These are phyloP conservation scores for Papilio dardanus DNA, from an alignment of 1,140 invertebrate genomes.

Conservation along the genomic window DNA sequence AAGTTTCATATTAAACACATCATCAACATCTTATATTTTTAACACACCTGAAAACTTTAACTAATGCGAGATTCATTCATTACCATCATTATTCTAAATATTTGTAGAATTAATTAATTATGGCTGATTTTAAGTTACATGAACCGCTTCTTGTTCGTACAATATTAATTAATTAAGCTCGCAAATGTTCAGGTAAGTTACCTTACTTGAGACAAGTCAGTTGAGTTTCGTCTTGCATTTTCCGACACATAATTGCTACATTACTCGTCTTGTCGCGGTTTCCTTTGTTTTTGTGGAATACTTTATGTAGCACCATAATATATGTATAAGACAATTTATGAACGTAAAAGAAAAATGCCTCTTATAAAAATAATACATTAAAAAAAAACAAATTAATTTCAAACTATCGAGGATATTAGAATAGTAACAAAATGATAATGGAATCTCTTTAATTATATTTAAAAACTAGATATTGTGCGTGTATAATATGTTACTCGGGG, in stretches of 20 bases:
- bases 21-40: no score
- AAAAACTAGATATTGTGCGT: no score
- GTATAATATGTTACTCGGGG: no score
- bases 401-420: background rate
- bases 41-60: no score
- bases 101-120: constrained; percentile 54
- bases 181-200: constrained; percentile 57
- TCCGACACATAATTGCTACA: background rate
- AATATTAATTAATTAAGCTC: constrained; percentile 74
- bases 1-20: no score
- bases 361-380: background rate
- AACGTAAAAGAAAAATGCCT: background rate
- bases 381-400: background rate
- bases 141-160: constrained; percentile 58
- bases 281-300: background rate
- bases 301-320: background rate
- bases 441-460: background rate
- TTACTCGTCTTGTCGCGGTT: background rate
- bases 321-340: background rate
- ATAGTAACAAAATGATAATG: no score
- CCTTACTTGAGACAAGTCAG: constrained; percentile 41
- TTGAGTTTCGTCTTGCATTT: constrained; percentile 14
- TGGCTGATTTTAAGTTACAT: constrained; percentile 54
- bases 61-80: no score
- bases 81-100: constrained; percentile 43